Conservation (phyloP, 2,888 invertebrate genomes). For the Cephus nigrinus region DNA sequence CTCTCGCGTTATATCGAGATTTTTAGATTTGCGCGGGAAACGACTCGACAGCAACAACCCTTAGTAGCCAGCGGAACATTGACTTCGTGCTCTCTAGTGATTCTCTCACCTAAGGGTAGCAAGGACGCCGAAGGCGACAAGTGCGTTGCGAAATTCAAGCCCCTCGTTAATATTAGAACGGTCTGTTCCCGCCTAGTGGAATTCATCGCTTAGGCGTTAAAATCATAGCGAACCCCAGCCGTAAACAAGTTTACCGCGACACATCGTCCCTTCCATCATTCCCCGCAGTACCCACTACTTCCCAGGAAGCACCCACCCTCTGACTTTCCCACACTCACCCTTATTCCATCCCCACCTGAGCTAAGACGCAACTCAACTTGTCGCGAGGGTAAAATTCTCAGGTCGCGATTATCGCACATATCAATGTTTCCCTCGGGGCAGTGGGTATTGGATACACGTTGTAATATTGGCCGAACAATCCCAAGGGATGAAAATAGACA, state of each 20-base stretch:
- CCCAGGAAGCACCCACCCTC: not conserved
- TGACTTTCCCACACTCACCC: not conserved
- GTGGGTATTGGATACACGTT: not conserved
- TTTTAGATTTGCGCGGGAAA: not conserved
- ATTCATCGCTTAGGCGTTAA: not conserved
- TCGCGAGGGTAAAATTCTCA: not conserved
- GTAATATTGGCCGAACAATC: not conserved
- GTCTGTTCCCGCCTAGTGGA: not conserved
- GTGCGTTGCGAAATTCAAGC: not conserved
- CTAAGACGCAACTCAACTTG: not conserved
- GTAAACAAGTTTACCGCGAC: not conserved
- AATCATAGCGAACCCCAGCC: not conserved
- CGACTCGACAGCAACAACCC: not conserved
- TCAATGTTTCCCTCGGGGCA: not conserved
- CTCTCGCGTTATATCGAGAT: not conserved
- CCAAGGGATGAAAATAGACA: not conserved
- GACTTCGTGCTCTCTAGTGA: not conserved
- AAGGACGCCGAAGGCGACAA: not conserved
- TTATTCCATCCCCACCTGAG: not conserved
- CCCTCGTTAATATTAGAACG: not conserved
- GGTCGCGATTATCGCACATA: not conserved
- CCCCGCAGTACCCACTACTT: not conserved
- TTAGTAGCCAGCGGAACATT: not conserved
- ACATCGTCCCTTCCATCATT: not conserved
- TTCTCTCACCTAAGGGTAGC: not conserved